phyloP scores from a whole-genome alignment of 2,797 vertebrate species.

The Myiotriccus ornatus region DNA sequence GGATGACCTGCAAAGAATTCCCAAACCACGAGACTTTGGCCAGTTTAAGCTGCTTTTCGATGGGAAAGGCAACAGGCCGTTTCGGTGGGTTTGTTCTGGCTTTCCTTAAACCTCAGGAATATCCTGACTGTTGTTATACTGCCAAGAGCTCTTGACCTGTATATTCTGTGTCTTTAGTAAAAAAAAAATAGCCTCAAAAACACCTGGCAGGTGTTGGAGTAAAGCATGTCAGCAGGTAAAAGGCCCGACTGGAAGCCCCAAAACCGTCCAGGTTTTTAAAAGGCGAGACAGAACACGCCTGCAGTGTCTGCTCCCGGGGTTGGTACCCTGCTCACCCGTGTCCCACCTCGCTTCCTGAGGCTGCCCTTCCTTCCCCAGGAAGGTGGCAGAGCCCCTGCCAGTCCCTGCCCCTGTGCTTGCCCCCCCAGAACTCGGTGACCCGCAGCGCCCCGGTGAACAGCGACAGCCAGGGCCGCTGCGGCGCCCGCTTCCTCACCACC shows the following conservation, averaged over 20 bases:
- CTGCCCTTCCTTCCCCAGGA: too few species aligned
- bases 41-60: background rate
- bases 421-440: constrained; percentile 87
- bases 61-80: background rate
- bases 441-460: constrained; percentile 91
- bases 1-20: background rate
- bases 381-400: background rate
- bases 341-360: background rate
- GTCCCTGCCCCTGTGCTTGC: background rate
- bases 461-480: constrained; percentile 90
- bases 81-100: background rate
- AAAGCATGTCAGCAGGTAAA: background rate
- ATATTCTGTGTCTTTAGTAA: background rate
- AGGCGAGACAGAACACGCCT: background rate
- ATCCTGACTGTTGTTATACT: background rate
- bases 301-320: background rate
- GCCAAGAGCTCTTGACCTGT: background rate
- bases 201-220: background rate
- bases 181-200: background rate
- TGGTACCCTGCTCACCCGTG: background rate
- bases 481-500: constrained; percentile 90
- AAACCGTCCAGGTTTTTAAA: background rate
- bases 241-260: background rate
- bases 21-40: background rate
- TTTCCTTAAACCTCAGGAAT: background rate